A percentile compares a stretch with the other conserved stretches of the same genome.
Evolutionary conservation across 2,888 invertebrate species (phyloP).

Genomic region (Omphaloscelis lunosa): DNA sequence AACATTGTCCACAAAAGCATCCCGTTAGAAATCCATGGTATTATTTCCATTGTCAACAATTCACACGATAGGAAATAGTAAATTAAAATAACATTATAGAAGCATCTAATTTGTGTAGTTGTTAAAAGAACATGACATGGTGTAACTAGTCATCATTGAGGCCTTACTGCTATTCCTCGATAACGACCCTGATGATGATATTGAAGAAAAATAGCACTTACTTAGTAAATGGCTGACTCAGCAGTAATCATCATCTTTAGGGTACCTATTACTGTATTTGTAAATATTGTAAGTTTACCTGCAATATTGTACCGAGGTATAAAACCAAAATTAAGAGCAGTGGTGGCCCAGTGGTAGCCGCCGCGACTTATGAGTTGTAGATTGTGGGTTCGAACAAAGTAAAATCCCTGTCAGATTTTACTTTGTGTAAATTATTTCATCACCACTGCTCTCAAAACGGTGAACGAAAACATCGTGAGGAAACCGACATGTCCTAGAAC

Average conservation of each 20-base stretch:
- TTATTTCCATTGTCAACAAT: constrained; percentile 65
- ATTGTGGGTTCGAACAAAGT: too few species aligned
- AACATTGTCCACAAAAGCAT: constrained; percentile 50
- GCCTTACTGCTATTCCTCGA: constrained; percentile 2
- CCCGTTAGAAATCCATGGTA: constrained; percentile 60
- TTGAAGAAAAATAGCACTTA: constrained; percentile 11
- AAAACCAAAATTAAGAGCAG: not conserved
- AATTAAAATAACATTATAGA: constrained; percentile 66
- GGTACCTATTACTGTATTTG: not conserved
- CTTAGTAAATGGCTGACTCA: not conserved
- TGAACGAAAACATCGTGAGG: too few species aligned
- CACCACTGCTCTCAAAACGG: too few species aligned
- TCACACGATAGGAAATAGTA: constrained; percentile 69
- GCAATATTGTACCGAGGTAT: not conserved
- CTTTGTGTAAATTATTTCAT: too few species aligned
- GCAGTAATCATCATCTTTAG: not conserved
- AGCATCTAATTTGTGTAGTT: constrained; percentile 44
- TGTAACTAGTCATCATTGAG: constrained; percentile 33
- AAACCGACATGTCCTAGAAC: too few species aligned
- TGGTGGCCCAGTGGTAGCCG: too few species aligned
- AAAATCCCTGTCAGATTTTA: too few species aligned
- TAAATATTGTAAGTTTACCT: not conserved
- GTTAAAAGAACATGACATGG: constrained; percentile 52
- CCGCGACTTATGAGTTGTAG: too few species aligned
- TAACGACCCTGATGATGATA: constrained; percentile 31